These are phyloP conservation scores for Pterocles burchelli DNA, from an alignment of 2,113 vertebrate genomes.

Conservation along the genomic window DNA sequence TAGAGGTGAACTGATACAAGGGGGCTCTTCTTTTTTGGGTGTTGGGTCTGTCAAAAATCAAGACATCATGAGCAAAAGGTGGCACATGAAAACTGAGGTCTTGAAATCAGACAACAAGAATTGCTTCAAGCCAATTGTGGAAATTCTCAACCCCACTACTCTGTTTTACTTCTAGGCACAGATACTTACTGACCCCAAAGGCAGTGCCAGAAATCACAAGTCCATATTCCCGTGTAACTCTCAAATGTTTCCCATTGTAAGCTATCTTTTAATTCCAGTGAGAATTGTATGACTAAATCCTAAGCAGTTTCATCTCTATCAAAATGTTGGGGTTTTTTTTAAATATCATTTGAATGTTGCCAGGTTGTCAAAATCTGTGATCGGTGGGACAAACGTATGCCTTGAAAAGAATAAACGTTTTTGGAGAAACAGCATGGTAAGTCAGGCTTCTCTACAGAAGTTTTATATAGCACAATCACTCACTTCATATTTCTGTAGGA, in stretches of 20 bases:
- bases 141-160: background rate
- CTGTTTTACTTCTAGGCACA: background rate
- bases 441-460: background rate
- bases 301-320: background rate
- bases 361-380: background rate
- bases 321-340: background rate
- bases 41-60: background rate
- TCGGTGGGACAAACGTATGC: background rate
- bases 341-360: background rate
- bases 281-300: background rate
- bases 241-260: background rate
- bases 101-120: background rate
- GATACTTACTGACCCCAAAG: background rate
- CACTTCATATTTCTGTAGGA: slow-evolving; percentile 27
- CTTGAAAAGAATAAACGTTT: slow-evolving; percentile 24
- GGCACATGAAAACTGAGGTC: background rate
- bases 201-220: background rate
- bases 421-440: background rate
- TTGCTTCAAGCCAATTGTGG: background rate
- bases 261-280: background rate
- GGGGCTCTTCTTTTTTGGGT: background rate
- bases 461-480: background rate
- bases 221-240: background rate
- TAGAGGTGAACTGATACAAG: background rate
- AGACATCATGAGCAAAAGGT: background rate